Evolutionary conservation across 2,888 invertebrate species (phyloP).

Genomic region (Eristalis intricaria): DNA sequence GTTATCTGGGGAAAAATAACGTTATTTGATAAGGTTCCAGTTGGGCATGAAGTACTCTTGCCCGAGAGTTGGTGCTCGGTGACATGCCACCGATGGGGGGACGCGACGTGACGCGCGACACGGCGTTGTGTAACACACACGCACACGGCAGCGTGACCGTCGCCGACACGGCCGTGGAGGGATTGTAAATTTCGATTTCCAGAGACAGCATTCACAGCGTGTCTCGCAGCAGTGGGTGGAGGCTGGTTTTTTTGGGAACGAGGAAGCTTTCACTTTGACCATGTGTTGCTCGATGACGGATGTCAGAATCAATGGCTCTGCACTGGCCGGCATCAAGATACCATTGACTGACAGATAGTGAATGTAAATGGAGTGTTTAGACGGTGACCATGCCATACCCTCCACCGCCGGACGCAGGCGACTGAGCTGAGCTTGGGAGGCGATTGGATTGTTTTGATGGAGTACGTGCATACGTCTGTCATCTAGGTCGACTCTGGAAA

Average conservation of each 20-base stretch:
- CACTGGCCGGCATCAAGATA: background rate
- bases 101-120: too few relatives aligned
- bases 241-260: background rate
- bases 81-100: conserved; percentile 9
- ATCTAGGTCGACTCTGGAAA: too few relatives aligned
- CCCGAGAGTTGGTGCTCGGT: conserved; percentile 26
- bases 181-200: conserved; percentile 1
- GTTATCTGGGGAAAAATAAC: conserved; percentile 43
- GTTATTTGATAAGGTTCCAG: conserved; percentile 49
- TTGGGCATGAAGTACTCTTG: conserved; percentile 24
- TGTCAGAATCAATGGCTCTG: background rate
- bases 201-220: background rate
- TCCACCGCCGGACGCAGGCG: background rate
- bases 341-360: background rate
- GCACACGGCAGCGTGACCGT: background rate
- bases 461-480: too few relatives aligned
- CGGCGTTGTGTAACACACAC: background rate
- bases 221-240: background rate
- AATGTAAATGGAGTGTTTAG: background rate
- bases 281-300: background rate
- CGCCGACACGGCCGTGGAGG: background rate
- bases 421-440: background rate
- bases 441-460: too few relatives aligned
- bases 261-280: background rate
- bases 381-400: background rate